Evolutionary conservation across 1,140 invertebrate genomes (phyloP).

Genomic region (Drosophila burlai): DNA sequence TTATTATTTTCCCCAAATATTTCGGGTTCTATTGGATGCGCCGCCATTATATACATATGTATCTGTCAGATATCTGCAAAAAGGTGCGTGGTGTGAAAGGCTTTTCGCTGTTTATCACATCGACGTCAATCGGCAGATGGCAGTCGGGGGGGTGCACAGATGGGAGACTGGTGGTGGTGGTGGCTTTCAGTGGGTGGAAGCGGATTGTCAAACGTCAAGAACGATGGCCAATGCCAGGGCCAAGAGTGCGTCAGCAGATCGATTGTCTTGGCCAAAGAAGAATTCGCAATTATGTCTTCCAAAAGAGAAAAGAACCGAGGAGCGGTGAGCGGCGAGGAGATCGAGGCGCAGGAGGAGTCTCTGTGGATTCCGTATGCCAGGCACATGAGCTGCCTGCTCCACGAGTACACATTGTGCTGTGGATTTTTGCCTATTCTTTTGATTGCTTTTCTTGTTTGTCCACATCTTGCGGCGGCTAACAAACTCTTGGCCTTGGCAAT

Average conservation of each 20-base stretch:
- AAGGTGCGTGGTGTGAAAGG: constrained; percentile 42
- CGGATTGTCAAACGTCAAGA: constrained; percentile 36
- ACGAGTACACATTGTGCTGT: constrained; percentile 17
- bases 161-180: constrained; percentile 7
- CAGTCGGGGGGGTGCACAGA: not conserved
- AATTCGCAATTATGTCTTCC: constrained; percentile 58
- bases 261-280: constrained; percentile 50
- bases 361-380: constrained; percentile 40
- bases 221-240: constrained; percentile 55
- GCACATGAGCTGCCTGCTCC: constrained; percentile 18
- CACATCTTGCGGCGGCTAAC: constrained; percentile 62
- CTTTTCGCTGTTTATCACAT: constrained; percentile 49
- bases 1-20: not conserved
- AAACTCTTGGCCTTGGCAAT: constrained; percentile 64
- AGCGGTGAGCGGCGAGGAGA: not conserved
- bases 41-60: constrained; percentile 18
- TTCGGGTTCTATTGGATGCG: not conserved
- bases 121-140: constrained; percentile 46
- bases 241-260: constrained; percentile 62
- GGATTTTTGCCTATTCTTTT: constrained; percentile 27
- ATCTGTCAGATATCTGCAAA: constrained; percentile 35
- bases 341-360: constrained; percentile 1
- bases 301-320: not conserved
- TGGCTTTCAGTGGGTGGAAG: constrained; percentile 19
- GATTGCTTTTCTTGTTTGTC: constrained; percentile 51